These are phyloP conservation scores for Harpagifer antarcticus DNA, from an alignment of 2,797 vertebrate species.

Conservation along the genomic window DNA sequence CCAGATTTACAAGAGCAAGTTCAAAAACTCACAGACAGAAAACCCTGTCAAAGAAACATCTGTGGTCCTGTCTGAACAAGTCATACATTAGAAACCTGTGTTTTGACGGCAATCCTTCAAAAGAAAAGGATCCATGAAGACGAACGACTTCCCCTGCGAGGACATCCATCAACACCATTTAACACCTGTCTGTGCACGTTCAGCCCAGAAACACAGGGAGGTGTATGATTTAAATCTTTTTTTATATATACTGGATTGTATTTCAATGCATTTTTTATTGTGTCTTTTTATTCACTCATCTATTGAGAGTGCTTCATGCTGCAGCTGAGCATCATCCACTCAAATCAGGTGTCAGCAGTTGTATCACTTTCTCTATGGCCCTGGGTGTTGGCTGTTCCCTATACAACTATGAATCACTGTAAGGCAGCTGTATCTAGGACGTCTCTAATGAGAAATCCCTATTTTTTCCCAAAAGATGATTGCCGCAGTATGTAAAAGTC, in stretches of 20 bases:
- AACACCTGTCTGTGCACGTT: conserved; percentile 77
- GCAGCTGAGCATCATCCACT: conserved; percentile 22
- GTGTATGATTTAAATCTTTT: conserved; percentile 36
- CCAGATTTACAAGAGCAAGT: conserved; percentile 15
- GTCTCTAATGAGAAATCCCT: conserved; percentile 12
- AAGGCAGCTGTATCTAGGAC: conserved; percentile 60
- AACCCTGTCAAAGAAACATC: conserved; percentile 51
- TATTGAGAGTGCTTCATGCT: conserved; percentile 1
- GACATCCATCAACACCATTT: conserved; percentile 81
- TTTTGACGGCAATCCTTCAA: conserved; percentile 80
- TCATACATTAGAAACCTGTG: conserved; percentile 70
- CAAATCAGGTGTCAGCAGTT: conserved; percentile 48
- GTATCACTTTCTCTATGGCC: conserved; percentile 51
- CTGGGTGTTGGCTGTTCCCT: conserved; percentile 42
- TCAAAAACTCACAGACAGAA: conserved; percentile 34
- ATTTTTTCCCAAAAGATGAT: conserved; percentile 19
- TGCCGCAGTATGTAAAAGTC: conserved; percentile 16
- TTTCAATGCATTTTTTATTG: conserved; percentile 18
- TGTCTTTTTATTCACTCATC: conserved; percentile 9
- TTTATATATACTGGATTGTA: neutral
- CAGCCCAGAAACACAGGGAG: conserved; percentile 38
- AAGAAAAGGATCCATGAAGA: conserved; percentile 78
- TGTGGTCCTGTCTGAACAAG: conserved; percentile 78
- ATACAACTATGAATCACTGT: conserved; percentile 65
- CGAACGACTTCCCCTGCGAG: conserved; percentile 68